Percentiles rank a stretch among this genome's conserved stretches.
phyloP scores from a whole-genome alignment of 1,140 invertebrate species.

The Sitobion miscanthi region DNA sequence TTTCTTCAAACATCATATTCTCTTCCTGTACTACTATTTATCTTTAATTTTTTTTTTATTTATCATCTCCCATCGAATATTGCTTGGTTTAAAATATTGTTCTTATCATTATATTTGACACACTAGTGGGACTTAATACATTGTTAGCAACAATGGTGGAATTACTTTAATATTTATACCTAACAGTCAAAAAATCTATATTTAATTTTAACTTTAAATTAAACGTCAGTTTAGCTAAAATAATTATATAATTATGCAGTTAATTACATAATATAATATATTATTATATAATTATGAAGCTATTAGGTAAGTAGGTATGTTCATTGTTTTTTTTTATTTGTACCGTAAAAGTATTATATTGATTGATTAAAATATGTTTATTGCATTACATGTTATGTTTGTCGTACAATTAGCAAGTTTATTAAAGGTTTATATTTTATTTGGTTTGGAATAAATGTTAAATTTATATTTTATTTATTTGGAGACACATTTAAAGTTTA shows the following conservation, averaged over 20 bases:
- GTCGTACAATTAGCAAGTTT: not conserved
- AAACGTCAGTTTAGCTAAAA: not conserved
- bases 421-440: not conserved
- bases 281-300: no score
- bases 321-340: no score
- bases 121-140: not conserved
- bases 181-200: not conserved
- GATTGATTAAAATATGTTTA: not conserved
- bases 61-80: not conserved
- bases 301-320: no score
- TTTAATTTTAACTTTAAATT: not conserved
- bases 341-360: no score
- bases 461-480: not conserved
- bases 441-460: not conserved
- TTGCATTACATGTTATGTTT: not conserved
- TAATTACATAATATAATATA: no score
- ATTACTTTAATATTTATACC: not conserved
- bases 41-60: not conserved
- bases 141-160: not conserved
- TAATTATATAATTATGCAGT: not conserved
- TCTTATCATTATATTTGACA: not conserved
- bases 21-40: not conserved
- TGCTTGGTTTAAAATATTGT: not conserved
- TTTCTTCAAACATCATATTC: slow-evolving; percentile 3
- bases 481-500: not conserved